Evolutionary conservation across 2,888 invertebrate species (phyloP).

Genomic region (Anoncus sp.): DNA sequence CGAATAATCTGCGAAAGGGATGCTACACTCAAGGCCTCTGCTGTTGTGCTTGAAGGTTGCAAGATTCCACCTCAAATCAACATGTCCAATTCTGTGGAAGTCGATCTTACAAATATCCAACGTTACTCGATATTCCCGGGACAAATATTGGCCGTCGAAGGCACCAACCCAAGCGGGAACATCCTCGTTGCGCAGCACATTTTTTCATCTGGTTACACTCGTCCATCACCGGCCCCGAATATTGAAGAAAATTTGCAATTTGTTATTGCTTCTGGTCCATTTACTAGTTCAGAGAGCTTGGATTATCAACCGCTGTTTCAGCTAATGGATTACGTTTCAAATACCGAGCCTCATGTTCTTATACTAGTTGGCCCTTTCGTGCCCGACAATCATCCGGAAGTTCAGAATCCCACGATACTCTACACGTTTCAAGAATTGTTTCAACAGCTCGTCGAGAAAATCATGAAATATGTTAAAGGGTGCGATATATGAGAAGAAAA

Average conservation of each 20-base stretch:
- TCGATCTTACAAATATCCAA: constrained; percentile 84
- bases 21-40: constrained; percentile 73
- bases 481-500: constrained; percentile 76
- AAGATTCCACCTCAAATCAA: neutral
- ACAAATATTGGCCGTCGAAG: constrained; percentile 90
- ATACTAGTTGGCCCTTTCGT: constrained; percentile 95
- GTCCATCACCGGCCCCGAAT: constrained; percentile 82
- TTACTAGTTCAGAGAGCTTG: constrained; percentile 90
- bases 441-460: constrained; percentile 87
- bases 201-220: constrained; percentile 85
- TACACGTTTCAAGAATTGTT: constrained; percentile 91
- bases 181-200: constrained; percentile 88
- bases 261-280: constrained; percentile 93
- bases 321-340: constrained; percentile 87
- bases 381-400: constrained; percentile 87
- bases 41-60: constrained; percentile 71
- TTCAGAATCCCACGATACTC: constrained; percentile 86
- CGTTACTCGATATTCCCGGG: constrained; percentile 91
- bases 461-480: constrained; percentile 87
- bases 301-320: constrained; percentile 93
- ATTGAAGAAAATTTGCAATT: constrained; percentile 84
- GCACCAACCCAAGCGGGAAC: constrained; percentile 89
- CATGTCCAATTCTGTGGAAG: constrained; percentile 80
- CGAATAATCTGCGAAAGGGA: constrained; percentile 91
- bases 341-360: constrained; percentile 90